These are phyloP conservation scores for Delphinus delphis DNA, from an alignment of 2,113 vertebrate genomes.

Conservation along the genomic window DNA sequence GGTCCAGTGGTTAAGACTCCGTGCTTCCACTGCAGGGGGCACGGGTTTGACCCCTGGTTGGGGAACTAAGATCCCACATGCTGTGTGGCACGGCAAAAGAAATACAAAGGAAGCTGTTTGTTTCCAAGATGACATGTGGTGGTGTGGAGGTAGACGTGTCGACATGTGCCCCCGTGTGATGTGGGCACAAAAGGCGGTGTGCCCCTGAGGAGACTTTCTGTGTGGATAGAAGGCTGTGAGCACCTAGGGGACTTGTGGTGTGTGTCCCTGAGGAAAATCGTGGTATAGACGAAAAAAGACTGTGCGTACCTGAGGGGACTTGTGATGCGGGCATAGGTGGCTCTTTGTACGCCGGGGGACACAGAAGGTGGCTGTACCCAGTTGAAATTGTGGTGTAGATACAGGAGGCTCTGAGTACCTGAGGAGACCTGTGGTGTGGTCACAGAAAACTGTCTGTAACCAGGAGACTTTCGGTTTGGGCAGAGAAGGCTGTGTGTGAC, in stretches of 20 bases:
- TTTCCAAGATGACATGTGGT: neutral
- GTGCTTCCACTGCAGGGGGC: neutral
- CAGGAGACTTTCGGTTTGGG: neutral
- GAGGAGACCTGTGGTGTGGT: neutral
- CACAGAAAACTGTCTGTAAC: neutral
- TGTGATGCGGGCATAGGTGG: neutral
- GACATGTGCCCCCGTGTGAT: neutral
- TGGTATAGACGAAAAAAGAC: neutral
- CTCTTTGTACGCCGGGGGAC: neutral
- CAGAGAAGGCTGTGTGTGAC: neutral
- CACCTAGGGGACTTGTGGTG: neutral
- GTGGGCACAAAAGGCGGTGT: neutral
- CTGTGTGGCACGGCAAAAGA: neutral
- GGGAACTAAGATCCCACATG: neutral
- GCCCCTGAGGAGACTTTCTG: neutral
- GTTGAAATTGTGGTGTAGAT: accelerated
- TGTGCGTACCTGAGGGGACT: neutral
- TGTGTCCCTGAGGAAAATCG: neutral
- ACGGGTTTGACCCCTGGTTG: neutral
- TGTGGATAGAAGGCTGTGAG: neutral
- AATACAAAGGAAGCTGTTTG: neutral
- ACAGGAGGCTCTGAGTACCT: neutral
- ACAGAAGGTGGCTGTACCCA: neutral
- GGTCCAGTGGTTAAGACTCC: neutral
- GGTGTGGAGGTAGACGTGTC: neutral